Evolutionary conservation across 2,888 invertebrate species (phyloP).

Genomic region (Allolobophora icterica): DNA sequence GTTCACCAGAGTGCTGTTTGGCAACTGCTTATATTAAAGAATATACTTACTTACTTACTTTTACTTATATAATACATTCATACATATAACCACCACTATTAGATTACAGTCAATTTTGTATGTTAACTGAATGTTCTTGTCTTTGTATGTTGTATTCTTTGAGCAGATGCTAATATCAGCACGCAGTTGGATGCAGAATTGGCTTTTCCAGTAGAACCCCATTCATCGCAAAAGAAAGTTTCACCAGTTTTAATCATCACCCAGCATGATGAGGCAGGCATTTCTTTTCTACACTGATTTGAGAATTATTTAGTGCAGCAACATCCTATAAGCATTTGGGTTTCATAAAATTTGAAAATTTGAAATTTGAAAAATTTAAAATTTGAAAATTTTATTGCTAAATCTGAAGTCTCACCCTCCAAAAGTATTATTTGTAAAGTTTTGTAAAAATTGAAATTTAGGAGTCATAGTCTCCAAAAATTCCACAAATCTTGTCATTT

Average conservation of each 20-base stretch:
- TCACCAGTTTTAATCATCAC: not conserved
- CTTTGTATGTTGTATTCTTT: not conserved
- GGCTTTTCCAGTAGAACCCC: not conserved
- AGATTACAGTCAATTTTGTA: not conserved
- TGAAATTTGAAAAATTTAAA: too few relatives aligned
- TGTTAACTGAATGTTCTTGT: not conserved
- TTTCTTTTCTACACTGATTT: not conserved
- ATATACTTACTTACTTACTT: too few relatives aligned
- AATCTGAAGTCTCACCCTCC: not conserved
- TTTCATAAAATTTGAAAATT: too few relatives aligned
- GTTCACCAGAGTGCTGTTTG: too few relatives aligned
- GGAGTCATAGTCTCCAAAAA: not conserved
- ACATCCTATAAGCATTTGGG: not conserved
- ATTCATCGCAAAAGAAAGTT: not conserved
- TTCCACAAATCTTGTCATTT: not conserved
- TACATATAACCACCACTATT: not conserved
- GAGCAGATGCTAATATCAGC: not conserved
- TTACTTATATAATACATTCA: too few relatives aligned
- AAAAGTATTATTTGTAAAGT: not conserved
- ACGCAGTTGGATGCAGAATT: not conserved
- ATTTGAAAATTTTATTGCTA: not conserved
- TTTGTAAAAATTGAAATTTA: not conserved
- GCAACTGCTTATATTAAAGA: too few relatives aligned
- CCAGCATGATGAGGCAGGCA: slow-evolving; percentile 8
- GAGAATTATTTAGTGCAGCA: not conserved